Evolutionary conservation across 2,888 invertebrate genomes (phyloP).

Genomic region (Erebia palarica): DNA sequence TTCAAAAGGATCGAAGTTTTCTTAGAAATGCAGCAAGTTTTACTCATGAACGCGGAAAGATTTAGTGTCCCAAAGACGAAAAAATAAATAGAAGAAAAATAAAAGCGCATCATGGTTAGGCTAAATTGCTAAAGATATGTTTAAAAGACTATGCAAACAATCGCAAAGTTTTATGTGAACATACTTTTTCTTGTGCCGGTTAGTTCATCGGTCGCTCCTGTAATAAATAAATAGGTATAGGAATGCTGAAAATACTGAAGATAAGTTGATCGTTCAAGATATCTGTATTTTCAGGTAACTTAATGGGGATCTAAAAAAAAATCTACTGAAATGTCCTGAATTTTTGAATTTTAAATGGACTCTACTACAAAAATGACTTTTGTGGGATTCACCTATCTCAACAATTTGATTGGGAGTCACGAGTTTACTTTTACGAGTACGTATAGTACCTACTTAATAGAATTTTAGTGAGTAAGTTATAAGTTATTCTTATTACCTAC

Average conservation of each 20-base stretch:
- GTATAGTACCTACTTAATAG: too few species aligned
- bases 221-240: constrained; percentile 43
- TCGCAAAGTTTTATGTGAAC: constrained; percentile 45
- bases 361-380: too few species aligned
- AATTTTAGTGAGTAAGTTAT: too few species aligned
- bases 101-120: constrained; percentile 4
- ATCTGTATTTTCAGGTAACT: too few species aligned
- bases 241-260: not conserved
- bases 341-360: too few species aligned
- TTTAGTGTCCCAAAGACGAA: not conserved
- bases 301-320: too few species aligned
- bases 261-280: too few species aligned
- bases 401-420: too few species aligned
- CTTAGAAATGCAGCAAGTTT: not conserved
- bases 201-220: constrained; percentile 61
- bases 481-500: too few species aligned
- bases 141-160: not conserved
- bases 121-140: not conserved
- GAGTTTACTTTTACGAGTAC: too few species aligned
- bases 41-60: not conserved
- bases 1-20: not conserved
- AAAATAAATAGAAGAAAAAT: not conserved
- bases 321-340: too few species aligned
- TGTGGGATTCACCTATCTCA: too few species aligned
- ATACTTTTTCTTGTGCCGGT: constrained; percentile 69